Conservation (phyloP, 2,113 vertebrate species). For the Osmerus eperlanus region DNA sequence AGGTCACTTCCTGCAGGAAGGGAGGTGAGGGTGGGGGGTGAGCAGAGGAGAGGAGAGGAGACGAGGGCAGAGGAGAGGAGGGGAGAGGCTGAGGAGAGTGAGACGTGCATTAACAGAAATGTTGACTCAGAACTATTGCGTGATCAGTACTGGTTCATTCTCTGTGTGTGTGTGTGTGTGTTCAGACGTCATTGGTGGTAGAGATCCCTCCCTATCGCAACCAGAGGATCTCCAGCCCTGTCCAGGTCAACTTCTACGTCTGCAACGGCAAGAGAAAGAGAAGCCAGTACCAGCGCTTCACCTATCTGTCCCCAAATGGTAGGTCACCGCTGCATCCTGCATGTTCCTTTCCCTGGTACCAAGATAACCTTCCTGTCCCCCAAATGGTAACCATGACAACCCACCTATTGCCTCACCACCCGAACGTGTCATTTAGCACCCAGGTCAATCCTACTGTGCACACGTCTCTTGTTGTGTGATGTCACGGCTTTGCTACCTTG, state of each 20-base stretch:
- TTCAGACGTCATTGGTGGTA: constrained; percentile 83
- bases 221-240: constrained; percentile 88
- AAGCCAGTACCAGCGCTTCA: constrained; percentile 96
- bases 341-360: not conserved
- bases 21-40: too few species aligned
- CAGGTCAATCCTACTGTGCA: too few species aligned
- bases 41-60: too few species aligned
- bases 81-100: too few species aligned
- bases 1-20: too few species aligned
- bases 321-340: constrained; percentile 40
- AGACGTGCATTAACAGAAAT: not conserved
- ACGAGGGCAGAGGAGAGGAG: too few species aligned
- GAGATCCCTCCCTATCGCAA: constrained; percentile 94
- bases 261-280: constrained; percentile 98
- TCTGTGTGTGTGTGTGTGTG: constrained; percentile 18
- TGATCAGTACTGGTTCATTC: not conserved
- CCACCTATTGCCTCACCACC: not conserved
- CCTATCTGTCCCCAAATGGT: constrained; percentile 94
- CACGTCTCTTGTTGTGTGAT: too few species aligned
- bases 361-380: too few species aligned
- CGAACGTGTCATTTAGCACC: too few species aligned
- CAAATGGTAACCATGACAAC: not conserved
- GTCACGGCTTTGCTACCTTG: too few species aligned
- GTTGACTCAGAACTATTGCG: not conserved
- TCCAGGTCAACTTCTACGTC: constrained; percentile 95